Evolutionary conservation across 1,140 invertebrate genomes (phyloP), one percentile per base, ranked within the genome.

Genomic region (Colletes gigas): DNA sequence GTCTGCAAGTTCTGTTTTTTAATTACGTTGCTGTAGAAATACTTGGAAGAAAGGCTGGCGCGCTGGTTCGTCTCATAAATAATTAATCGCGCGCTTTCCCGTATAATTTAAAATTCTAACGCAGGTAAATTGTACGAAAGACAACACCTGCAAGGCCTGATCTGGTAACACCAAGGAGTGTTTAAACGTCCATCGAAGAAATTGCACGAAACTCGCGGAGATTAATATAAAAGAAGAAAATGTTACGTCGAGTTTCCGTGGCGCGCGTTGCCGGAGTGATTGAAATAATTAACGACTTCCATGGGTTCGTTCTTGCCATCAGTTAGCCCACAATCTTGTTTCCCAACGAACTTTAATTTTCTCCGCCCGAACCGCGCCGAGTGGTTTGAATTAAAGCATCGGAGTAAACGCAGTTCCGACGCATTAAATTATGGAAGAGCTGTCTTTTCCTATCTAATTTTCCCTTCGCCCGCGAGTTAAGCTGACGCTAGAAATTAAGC

Each of bases 401-500:
- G 19, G 59, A 19, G 68, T 73, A 72, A 78, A 72, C 76, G 69
- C 39, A 44, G 57, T 54, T 78, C 50, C 50, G 30, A 65, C 69
- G 70, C 69, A 65, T 79, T 73, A 73, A 73, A 79, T 73, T 73
- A 72, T 79, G 68, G 69, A 79, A 65, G 50, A 30, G 69, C 59
- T 73, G 60, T 73, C 69, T 73, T 39, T 52, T 72, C 63, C 77
- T 73, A 79, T 73, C 69, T 73, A 79, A 79, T 79, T 79, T 65
- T 39, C 69, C 52, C 21, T 41, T 21, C 50, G 68, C 77, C 77
- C 60, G 47, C 77, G 77, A 72, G 59, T 73, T 65, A 65, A 79
- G 77, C 77, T 73, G 77, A 79, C 59, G 70, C 69, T 41, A 21
- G 68, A 63, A 72, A 79, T 73, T 79, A 79, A 79, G 60, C 77